A percentile compares a stretch with the other conserved stretches of the same genome.
phyloP scores from a whole-genome alignment of 2,888 invertebrate genomes.

The Phengaris alcon region DNA sequence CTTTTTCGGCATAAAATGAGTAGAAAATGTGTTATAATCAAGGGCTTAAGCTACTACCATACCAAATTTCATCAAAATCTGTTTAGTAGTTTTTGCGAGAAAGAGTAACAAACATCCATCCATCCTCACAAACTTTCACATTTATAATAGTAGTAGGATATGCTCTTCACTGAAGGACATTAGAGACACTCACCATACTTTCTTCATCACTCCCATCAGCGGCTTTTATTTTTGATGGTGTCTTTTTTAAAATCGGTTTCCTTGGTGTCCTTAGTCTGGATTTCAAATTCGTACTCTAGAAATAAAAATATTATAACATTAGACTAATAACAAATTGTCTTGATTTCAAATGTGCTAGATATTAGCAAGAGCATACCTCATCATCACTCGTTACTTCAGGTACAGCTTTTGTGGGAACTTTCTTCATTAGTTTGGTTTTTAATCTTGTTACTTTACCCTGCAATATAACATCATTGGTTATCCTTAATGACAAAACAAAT shows the following conservation, averaged over 20 bases:
- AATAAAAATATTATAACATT: neutral
- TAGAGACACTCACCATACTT: neutral
- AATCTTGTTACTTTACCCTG: slow-evolving; percentile 17
- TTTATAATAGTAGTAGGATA: neutral
- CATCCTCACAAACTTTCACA: no score
- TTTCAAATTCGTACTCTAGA: neutral
- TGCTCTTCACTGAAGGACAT: neutral
- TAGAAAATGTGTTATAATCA: no score
- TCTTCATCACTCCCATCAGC: neutral
- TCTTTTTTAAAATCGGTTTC: slow-evolving; percentile 11
- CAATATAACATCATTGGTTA: neutral
- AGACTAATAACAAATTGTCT: neutral
- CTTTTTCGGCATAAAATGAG: no score
- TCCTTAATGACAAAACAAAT: no score
- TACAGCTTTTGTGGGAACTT: slow-evolving; percentile 43
- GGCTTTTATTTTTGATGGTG: neutral
- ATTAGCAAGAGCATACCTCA: slow-evolving; percentile 38
- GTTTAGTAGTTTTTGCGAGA: no score
- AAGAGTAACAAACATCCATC: no score
- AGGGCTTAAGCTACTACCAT: no score
- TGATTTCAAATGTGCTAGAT: no score
- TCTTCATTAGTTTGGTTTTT: slow-evolving; percentile 18
- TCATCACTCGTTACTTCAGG: slow-evolving; percentile 51
- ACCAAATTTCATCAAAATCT: no score
- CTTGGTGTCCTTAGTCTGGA: neutral